These are phyloP conservation scores for Drosophila navojoa DNA, from an alignment of 1,140 invertebrate genomes.

Conservation along the genomic window DNA sequence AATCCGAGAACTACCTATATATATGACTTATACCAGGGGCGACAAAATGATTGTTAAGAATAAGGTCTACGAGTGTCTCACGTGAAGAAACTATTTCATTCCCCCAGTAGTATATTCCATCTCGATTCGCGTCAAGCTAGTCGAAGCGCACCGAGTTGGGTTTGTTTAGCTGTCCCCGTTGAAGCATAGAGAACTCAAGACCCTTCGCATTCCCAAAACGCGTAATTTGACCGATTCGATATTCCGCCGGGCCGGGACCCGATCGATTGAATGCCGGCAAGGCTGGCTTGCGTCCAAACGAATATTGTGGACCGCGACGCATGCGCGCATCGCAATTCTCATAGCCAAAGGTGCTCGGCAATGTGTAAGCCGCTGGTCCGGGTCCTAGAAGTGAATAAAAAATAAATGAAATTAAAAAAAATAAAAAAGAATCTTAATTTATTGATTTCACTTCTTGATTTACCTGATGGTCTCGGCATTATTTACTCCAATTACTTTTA, in stretches of 20 bases:
- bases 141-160: constrained; percentile 23
- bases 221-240: constrained; percentile 37
- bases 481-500: neutral
- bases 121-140: neutral
- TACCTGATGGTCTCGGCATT: constrained; percentile 33
- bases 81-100: neutral
- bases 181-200: constrained; percentile 31
- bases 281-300: constrained; percentile 23
- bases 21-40: neutral
- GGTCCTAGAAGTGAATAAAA: constrained; percentile 17
- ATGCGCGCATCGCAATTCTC: constrained; percentile 29
- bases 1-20: neutral
- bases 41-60: no score
- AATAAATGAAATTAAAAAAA: neutral
- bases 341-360: constrained; percentile 37
- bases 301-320: constrained; percentile 32
- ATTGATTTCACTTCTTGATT: neutral
- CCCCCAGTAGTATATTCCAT: neutral
- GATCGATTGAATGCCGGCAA: constrained; percentile 21
- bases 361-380: constrained; percentile 32
- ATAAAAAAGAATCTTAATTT: neutral
- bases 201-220: constrained; percentile 31
- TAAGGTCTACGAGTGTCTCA: no score
- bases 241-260: constrained; percentile 39
- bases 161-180: constrained; percentile 22